Base-by-base conservation (phyloP, 2,888 invertebrate genomes). In the Acrobasis repandana region DNA sequence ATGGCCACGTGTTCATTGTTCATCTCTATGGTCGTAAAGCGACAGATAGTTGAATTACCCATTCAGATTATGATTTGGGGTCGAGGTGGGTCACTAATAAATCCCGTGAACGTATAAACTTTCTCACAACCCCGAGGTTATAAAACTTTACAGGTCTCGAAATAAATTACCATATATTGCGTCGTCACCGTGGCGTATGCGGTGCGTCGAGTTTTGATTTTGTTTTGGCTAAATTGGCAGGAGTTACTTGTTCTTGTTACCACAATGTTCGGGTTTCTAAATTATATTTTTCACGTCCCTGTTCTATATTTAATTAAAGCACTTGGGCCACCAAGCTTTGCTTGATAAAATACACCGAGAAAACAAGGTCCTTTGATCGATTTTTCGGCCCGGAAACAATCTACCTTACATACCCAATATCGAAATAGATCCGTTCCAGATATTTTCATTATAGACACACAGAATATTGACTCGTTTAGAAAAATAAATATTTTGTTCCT, bases 31-130 rank as follows among this genome's bases (percentile, higher is more conserved):
- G 74, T 79, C 81, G 77, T 85, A 84, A 85, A 83, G 72, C 75
- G 75, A 77, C 82, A 76, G 73, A 79, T 78, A 76, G 77, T 75
- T 74, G 77, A 80, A 83, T 84, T 85, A 84, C 81, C 83, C 73
- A 79, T 77, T 69, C 69, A 76, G 79, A 82, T 82, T 82, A 80
- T 79, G 77, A 82, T 79, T 77, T 71, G 64, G 76, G 78, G 76
- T 75, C 72, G 72, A 67, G 70, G 80, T 77, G 73, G 76, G 79
- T 74, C 77, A 79, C 77, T 79, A 80, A 81, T 82, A 84, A 84
- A 83, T 84, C 82, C 72, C 73, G 50, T 2, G 43, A 43, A 46
- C 46, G 72, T 76, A 77, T 80, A 76, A 81, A 79, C 75, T 73
- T 74, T 69, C 71, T 72, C 73, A 76, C 78, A 77, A 78, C 73